A percentile compares a stretch with the other conserved stretches of the same genome.
Conservation (phyloP, 2,797 vertebrate genomes). For the Sciurus vulgaris region DNA sequence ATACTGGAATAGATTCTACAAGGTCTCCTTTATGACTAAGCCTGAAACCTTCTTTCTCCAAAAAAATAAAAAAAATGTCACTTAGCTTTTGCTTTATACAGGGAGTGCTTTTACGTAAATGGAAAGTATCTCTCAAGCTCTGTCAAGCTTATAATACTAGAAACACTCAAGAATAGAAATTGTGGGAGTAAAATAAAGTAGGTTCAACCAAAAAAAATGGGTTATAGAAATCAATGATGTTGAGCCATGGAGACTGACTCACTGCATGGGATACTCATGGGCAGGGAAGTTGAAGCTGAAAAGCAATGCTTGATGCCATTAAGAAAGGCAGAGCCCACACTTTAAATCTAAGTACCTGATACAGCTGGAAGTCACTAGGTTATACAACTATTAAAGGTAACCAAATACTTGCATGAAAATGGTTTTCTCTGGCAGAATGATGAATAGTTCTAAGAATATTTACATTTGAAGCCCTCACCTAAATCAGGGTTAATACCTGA, state of each 20-base stretch:
- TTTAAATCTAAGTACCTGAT: neutral
- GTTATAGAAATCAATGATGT: neutral
- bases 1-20: neutral
- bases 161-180: neutral
- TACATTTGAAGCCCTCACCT: neutral
- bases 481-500: neutral
- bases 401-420: neutral
- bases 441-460: neutral
- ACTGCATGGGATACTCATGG: neutral
- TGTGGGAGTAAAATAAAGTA: neutral
- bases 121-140: neutral
- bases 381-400: neutral
- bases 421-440: neutral
- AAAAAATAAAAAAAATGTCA: neutral
- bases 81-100: neutral
- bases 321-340: neutral
- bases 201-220: neutral
- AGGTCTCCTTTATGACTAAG: neutral
- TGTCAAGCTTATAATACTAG: neutral
- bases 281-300: neutral
- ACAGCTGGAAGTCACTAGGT: neutral
- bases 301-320: neutral
- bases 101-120: neutral
- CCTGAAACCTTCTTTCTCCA: neutral
- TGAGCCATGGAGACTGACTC: neutral